These are phyloP conservation scores for Nymphalis io DNA, from an alignment of 1,140 invertebrate genomes.

Conservation along the genomic window DNA sequence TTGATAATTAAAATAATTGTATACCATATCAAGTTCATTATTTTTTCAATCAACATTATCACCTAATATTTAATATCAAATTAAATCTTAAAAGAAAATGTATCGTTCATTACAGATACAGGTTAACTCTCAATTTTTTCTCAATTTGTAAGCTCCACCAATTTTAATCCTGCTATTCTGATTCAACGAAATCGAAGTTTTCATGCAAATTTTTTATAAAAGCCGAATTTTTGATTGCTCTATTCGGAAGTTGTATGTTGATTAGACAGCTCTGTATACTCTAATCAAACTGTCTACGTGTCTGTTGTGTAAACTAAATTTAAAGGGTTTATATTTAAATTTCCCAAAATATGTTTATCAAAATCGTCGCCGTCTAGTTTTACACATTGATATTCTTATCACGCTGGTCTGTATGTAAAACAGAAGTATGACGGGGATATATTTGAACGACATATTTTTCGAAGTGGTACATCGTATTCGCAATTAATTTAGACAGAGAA, in stretches of 20 bases:
- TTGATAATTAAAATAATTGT: no score
- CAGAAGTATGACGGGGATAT: no score
- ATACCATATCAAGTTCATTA: no score
- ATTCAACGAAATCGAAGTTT: conserved; percentile 13
- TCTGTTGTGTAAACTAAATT: conserved; percentile 15
- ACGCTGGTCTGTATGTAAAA: no score
- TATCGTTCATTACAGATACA: neutral
- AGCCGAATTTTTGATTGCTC: conserved; percentile 32
- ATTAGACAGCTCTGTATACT: conserved; percentile 26
- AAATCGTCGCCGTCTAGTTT: no score
- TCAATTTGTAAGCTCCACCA: conserved; percentile 27
- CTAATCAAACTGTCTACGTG: conserved; percentile 24
- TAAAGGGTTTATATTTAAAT: neutral
- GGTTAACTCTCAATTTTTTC: neutral
- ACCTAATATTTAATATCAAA: no score
- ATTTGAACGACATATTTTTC: no score
- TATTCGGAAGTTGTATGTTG: conserved; percentile 28
- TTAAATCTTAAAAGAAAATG: no score
- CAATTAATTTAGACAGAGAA: no score
- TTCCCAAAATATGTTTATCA: neutral
- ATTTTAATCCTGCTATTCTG: conserved; percentile 17
- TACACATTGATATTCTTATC: no score
- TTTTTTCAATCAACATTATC: no score
- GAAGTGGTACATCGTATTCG: no score
- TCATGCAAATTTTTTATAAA: conserved; percentile 22